These are phyloP conservation scores for Sicus ferrugineus DNA, from an alignment of 2,888 invertebrate genomes.

Conservation along the genomic window DNA sequence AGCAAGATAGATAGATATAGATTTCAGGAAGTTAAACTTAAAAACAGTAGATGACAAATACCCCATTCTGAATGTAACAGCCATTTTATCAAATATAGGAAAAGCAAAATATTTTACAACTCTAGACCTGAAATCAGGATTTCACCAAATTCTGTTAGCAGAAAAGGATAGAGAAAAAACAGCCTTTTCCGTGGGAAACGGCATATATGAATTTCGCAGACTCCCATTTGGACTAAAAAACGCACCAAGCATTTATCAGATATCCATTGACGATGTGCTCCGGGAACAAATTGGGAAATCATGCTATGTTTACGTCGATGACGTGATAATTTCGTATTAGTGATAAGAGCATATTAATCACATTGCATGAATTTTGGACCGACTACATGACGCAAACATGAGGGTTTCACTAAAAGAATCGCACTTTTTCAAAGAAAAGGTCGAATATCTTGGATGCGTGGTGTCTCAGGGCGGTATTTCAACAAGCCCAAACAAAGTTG, in stretches of 20 bases:
- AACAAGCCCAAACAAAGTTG: slow-evolving; percentile 34
- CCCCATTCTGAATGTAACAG: slow-evolving; percentile 14
- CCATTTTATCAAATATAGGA: slow-evolving; percentile 23
- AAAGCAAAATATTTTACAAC: slow-evolving; percentile 30
- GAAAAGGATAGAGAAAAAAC: slow-evolving; percentile 33
- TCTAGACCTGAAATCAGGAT: slow-evolving; percentile 30
- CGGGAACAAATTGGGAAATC: slow-evolving; percentile 32
- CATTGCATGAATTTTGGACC: slow-evolving; percentile 8
- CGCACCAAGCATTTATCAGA: slow-evolving; percentile 34
- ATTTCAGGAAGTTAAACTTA: no score
- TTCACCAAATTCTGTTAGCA: slow-evolving; percentile 26
- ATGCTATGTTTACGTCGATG: slow-evolving; percentile 33
- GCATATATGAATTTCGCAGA: slow-evolving; percentile 36
- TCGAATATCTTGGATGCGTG: slow-evolving; percentile 14
- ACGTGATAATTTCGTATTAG: slow-evolving; percentile 30
- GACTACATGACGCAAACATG: slow-evolving; percentile 21
- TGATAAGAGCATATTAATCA: slow-evolving; percentile 19
- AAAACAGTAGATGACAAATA: slow-evolving; percentile 3
- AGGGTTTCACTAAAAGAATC: slow-evolving; percentile 20
- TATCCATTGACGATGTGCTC: slow-evolving; percentile 33
- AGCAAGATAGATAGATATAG: no score
- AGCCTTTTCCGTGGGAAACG: slow-evolving; percentile 28
- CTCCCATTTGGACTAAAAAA: slow-evolving; percentile 25
- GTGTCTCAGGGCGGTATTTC: slow-evolving; percentile 22
- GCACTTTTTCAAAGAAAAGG: slow-evolving; percentile 17